Base-by-base conservation (phyloP, 2,797 vertebrate genomes). In the Brachymystax lenok region DNA sequence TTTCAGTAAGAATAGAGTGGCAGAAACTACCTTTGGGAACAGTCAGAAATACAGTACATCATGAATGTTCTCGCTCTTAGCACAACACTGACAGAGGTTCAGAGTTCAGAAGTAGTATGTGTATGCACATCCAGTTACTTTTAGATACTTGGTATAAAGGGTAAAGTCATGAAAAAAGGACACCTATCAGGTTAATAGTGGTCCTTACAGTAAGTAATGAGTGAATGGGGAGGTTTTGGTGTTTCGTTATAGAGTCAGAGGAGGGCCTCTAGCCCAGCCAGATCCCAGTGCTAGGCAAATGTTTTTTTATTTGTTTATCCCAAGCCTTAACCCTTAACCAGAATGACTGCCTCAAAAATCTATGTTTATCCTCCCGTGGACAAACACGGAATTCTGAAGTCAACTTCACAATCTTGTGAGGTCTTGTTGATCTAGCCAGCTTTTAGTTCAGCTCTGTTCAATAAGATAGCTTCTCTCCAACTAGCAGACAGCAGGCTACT, bases 381-480 rank as follows among this genome's bases (percentile, higher is more conserved):
- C 33, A 35, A 35, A 35, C 6, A 0, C 7, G 6, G 33, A 35
- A 35, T 35, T 35, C 33, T 35, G 33, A 35, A 35, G 33, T 35
- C 33, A 35, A 35, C 7, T 35, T 35, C 35, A 35, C 35, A 35
- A 35, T 35, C 7, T 7, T 35, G 35, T 35, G 35, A 35, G 35
- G 35, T 35, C 35, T 35, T 35, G 35, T 35, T 35, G 75, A 77
- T 80, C 81, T 16, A 33, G 51, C 19, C 28, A 16, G 33, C 17
- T 17, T 17, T 61, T 10, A 59, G 16, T 73, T 79, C 51, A 79
- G 82, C 84, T 74, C 77, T 84, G 87, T 76, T 87, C 87, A 88
- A 82, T 87, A 91, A 85, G 85, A 84, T 77, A 80, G 77, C 73
- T 77, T 75, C 77, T 28, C 64, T 85, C 78, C 77, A 67, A 74